Conservation (phyloP, 2,113 vertebrate species). For the Murina feae region DNA sequence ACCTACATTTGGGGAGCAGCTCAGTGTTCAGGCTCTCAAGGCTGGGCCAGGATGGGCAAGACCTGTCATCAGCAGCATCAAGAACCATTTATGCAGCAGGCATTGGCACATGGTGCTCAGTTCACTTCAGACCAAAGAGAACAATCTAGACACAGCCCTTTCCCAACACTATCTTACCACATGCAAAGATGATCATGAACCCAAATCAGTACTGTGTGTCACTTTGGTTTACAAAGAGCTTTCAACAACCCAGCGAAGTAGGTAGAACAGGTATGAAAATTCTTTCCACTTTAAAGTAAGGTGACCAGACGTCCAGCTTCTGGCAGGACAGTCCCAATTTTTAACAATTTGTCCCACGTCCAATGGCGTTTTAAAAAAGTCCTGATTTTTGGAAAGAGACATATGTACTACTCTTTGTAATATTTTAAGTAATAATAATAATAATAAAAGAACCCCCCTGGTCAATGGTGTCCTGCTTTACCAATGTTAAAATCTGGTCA, state of each 20-base stretch:
- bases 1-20: not conserved
- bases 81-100: not conserved
- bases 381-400: too few species aligned
- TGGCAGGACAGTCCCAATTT: too few species aligned
- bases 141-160: not conserved
- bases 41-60: not conserved
- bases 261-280: not conserved
- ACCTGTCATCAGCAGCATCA: not conserved
- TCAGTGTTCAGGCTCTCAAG: not conserved
- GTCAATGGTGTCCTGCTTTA: too few species aligned
- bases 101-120: accelerated
- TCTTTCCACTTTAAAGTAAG: not conserved
- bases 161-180: not conserved
- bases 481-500: too few species aligned
- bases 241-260: not conserved
- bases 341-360: too few species aligned
- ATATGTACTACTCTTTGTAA: too few species aligned
- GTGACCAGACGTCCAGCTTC: too few species aligned
- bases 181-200: not conserved
- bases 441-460: too few species aligned
- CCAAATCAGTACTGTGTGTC: not conserved
- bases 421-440: too few species aligned
- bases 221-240: not conserved
- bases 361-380: too few species aligned
- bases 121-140: not conserved